Evolutionary conservation across 53 echinoderm and acorn worm species (phyloP).

Genomic region (Stichopus horrens): DNA sequence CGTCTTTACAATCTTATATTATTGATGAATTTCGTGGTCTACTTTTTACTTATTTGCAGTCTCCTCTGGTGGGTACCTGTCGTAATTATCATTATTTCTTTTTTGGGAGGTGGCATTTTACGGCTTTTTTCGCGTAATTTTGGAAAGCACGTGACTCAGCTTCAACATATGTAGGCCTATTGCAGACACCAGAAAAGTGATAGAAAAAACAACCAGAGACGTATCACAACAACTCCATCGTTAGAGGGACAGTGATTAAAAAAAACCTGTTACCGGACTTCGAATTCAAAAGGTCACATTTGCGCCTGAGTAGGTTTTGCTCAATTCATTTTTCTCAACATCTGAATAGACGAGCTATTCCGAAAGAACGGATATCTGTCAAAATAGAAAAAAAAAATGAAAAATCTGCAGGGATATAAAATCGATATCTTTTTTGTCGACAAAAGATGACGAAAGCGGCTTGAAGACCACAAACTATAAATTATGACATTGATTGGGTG

Average conservation of each 20-base stretch:
- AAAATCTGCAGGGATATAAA: background rate
- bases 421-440: background rate
- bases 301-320: slow-evolving; percentile 4
- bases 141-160: slow-evolving; percentile 14
- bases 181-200: background rate
- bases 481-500: background rate
- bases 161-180: slow-evolving; percentile 10
- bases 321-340: slow-evolving; percentile 1
- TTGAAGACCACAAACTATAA: background rate
- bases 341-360: background rate
- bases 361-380: background rate
- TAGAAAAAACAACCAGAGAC: background rate
- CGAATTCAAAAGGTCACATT: slow-evolving; percentile 5
- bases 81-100: background rate
- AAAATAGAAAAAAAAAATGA: slow-evolving; percentile 1
- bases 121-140: background rate
- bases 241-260: background rate
- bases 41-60: background rate
- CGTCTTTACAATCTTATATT: background rate
- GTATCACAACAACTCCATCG: too few relatives aligned
- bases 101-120: background rate
- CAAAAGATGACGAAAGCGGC: background rate
- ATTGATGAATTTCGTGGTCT: slow-evolving; percentile 10
- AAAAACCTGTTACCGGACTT: slow-evolving; percentile 6
- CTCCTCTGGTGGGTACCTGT: slow-evolving; percentile 20